phyloP scores from a whole-genome alignment of 2,797 vertebrate genomes.

The Mycteria americana region DNA sequence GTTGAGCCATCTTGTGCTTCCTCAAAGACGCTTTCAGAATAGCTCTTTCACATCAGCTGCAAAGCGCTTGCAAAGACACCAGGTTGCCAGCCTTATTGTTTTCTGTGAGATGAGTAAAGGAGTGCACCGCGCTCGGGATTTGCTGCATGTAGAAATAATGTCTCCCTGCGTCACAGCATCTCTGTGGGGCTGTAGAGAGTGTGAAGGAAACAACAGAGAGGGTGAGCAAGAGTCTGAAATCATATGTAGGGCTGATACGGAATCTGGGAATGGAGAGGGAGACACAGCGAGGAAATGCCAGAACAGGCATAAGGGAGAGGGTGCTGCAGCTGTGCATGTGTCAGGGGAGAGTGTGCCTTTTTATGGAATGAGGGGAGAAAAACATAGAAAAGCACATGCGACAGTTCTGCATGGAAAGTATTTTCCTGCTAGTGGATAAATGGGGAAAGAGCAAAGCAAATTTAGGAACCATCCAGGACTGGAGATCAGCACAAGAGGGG shows the following conservation, averaged over 20 bases:
- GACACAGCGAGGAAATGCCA: neutral
- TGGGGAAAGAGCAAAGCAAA: neutral
- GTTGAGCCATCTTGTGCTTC: neutral
- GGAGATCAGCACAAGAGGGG: neutral
- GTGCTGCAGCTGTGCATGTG: neutral
- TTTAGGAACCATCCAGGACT: neutral
- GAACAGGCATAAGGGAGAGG: neutral
- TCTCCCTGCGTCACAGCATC: neutral
- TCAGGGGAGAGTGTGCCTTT: neutral
- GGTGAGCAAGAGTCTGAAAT: neutral
- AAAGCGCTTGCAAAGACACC: neutral
- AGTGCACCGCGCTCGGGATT: rapidly evolving
- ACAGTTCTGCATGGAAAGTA: neutral
- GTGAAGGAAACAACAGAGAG: neutral
- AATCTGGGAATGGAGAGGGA: neutral
- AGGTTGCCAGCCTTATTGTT: neutral
- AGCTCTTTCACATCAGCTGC: neutral
- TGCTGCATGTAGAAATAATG: neutral
- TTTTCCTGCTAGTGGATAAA: neutral
- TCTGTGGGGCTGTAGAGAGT: neutral
- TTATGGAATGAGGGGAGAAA: neutral
- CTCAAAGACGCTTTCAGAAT: neutral
- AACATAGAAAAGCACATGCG: neutral
- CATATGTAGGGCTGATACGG: neutral
- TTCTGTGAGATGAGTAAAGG: neutral